These are phyloP conservation scores for Tenthredo distinguenda DNA, from an alignment of 2,888 invertebrate genomes.

Conservation along the genomic window DNA sequence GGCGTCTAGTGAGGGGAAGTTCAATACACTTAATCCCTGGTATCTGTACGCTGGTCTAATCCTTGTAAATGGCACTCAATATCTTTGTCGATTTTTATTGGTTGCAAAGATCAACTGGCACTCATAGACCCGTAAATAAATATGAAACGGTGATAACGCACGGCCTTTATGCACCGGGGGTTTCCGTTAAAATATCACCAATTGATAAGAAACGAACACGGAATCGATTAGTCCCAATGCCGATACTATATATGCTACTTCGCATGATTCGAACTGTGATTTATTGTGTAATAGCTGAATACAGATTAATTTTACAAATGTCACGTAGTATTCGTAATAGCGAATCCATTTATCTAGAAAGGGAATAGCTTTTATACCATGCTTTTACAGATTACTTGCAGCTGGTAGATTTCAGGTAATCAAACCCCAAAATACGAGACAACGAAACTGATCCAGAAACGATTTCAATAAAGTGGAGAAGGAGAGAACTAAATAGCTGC, in stretches of 20 bases:
- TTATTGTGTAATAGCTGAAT: not conserved
- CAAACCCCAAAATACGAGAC: too few species aligned
- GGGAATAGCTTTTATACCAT: too few species aligned
- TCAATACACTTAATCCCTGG: not conserved
- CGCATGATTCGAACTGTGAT: not conserved
- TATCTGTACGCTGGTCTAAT: not conserved
- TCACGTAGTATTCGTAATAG: not conserved
- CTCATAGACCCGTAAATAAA: not conserved
- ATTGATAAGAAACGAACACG: not conserved
- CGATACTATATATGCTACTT: not conserved
- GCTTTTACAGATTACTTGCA: too few species aligned
- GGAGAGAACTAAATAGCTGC: not conserved
- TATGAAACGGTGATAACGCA: not conserved
- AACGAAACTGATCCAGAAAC: not conserved
- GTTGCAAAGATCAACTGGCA: not conserved
- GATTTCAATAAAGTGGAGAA: not conserved
- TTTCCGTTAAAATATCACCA: not conserved
- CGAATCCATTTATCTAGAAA: not conserved
- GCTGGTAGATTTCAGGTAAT: too few species aligned
- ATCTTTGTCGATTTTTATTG: not conserved
- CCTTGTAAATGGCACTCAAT: not conserved
- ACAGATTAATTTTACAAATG: not conserved
- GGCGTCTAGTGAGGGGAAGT: not conserved
- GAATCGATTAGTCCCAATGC: not conserved
- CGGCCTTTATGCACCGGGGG: not conserved